Evolutionary conservation across 2,888 invertebrate genomes (phyloP), one percentile per base, ranked within the genome.

Genomic region (Asteroscopus sphinx): DNA sequence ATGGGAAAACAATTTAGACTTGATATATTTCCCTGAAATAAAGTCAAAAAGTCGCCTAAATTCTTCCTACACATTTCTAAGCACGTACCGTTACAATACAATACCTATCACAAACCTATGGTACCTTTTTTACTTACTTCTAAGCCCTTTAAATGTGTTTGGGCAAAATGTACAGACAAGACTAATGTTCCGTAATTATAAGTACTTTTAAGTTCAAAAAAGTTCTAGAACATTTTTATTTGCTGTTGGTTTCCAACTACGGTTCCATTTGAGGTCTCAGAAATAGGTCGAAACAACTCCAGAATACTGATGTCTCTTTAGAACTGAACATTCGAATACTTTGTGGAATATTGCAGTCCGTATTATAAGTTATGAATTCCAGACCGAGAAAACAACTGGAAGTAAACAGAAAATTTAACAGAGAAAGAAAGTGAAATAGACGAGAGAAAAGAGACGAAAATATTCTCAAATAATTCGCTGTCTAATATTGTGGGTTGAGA

Each of bases 261-360:
- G 49, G 25, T 53, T 11, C 46, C 48, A 54, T 65, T 51, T 41
- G 28, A 61, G 53, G 16, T 73, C 44, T 42, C 59, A 62, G 46
- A 74, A 70, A 74, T 57, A 62, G 71, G 71, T 62, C 62, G 45
- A 45, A n/a, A 66, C 56, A 13, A 7, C 26, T 44, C 6, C 62
- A 37, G 72, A 74, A 72, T 72, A 74, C 59, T 62, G 51, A 74
- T 74, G 51, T 41, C 35, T 21, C 11, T 21, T 39, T 15, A 37
- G n/a, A 36, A 37, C 47, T 52, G 64, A 16, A 36, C 41, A 25
- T 30, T 52, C 16, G 12, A 42, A 64, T 49, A 57, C 44, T 55
- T 46, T 36, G 53, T 17, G 15, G 55, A 47, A 48, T 44, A 51
- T 47, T 56, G 11, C 12, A 44, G 40, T 39, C 11, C 8, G 35